Conservation (phyloP, 1,140 invertebrate genomes). For the Lepidurus arcticus region DNA sequence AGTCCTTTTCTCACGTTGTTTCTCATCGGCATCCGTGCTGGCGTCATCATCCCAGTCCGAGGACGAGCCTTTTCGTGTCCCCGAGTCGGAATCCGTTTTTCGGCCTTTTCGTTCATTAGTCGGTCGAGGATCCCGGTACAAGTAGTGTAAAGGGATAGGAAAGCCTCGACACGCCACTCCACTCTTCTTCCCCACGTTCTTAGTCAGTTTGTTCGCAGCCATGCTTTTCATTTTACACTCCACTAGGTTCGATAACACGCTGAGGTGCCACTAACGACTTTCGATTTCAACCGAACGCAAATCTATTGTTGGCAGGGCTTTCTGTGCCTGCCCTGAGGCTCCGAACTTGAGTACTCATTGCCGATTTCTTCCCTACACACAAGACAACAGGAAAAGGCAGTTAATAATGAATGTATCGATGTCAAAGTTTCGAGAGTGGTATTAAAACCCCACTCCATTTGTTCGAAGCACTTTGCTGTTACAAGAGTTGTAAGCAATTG, state of each 20-base stretch:
- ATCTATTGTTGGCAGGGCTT: not conserved
- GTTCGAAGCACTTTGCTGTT: no score
- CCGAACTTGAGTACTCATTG: not conserved
- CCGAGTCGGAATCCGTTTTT: conserved; percentile 8
- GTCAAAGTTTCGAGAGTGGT: no score
- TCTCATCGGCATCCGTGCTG: conserved; percentile 26
- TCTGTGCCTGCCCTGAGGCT: not conserved
- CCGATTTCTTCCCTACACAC: not conserved
- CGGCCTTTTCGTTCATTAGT: not conserved
- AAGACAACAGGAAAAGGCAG: not conserved
- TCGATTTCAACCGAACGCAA: not conserved
- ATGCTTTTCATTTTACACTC: not conserved
- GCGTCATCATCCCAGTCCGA: conserved; percentile 13
- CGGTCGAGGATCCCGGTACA: conserved; percentile 33
- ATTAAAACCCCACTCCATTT: no score
- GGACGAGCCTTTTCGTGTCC: not conserved
- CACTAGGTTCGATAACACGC: not conserved
- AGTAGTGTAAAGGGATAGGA: conserved; percentile 29
- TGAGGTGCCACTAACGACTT: not conserved
- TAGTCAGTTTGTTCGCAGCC: conserved; percentile 2
- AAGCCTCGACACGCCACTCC: conserved; percentile 24
- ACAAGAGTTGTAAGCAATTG: no score
- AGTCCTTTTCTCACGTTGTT: conserved; percentile 31
- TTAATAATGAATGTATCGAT: no score
- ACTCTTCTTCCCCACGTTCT: conserved; percentile 9